Base-by-base conservation (phyloP, 2,797 vertebrate genomes). In the Tapirus indicus region DNA sequence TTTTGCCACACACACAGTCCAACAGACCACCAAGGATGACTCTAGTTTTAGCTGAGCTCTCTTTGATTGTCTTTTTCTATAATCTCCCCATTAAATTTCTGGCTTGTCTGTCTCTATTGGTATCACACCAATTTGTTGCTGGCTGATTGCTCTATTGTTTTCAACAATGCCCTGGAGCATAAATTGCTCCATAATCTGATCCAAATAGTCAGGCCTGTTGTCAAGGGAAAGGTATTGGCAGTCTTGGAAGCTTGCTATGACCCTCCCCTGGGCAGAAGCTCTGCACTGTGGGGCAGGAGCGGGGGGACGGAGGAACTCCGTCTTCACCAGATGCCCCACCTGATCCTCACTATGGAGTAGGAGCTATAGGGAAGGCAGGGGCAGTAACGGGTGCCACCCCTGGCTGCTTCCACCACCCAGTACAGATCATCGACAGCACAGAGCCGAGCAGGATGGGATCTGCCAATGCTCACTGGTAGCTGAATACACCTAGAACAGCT, bases 391-490 rank as follows among this genome's bases (percentile, higher is more conserved):
- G 29, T 16, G 25, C 7, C 38, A 47, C 29, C 16, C 3, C 47
- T 32, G 18, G 25, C 35, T 41, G n/a, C 9, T 41, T 29, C 23
- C 1, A 1, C 18, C 17, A 23, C 58, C 38, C 3, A 2, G 58
- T 8, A 14, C 38, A 2, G 7, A 68, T 58, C 1, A 23, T 35
- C 0, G 9, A 16, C 4, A 6, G 6, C 25, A 58, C 58, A 13
- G 20, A 49, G 49, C 52, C n/a, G 25, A 41, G 27, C 12, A 62
- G n/a, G 2, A 32, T 17, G n/a, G 38, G 52, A 32, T 6, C 52
- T n/a, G 20, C 68, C 49, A 7, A 0, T 1, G 16, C 18, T 18
- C 20, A 13, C 27, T 18, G 18, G 75, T 44, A 21, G n/a, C 64
- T 35, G 27, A n/a, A 52, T 13, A 49, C 7, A 41, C 13, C 41